phyloP scores from a whole-genome alignment of 2,888 invertebrate genomes.

The Lasius fuliginosus region DNA sequence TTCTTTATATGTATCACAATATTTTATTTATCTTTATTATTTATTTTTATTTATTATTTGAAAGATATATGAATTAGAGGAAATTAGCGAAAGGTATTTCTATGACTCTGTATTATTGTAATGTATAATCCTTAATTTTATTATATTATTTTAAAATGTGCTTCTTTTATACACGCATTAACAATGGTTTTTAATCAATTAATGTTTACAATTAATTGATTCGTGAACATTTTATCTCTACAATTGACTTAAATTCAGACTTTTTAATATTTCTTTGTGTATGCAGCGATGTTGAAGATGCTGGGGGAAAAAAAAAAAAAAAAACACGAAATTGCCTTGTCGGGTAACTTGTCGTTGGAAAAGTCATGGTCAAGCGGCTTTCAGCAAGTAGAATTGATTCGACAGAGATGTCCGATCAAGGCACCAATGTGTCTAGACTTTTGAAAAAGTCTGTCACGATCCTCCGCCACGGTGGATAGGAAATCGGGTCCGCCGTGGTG shows the following conservation, averaged over 20 bases:
- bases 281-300: not conserved
- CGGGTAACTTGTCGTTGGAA: not conserved
- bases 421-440: constrained; percentile 66
- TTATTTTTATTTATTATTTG: not conserved
- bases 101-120: not conserved
- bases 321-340: not conserved
- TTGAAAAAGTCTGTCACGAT: constrained; percentile 65
- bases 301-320: not conserved
- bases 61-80: not conserved
- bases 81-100: not conserved
- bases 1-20: not conserved
- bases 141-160: not conserved
- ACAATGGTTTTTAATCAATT: not conserved
- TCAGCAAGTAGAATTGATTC: not conserved
- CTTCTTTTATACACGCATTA: no score
- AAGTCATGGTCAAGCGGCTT: not conserved
- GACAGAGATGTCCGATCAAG: not conserved
- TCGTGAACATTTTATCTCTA: not conserved
- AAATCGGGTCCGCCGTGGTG: constrained; percentile 70
- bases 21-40: constrained; percentile 5
- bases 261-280: not conserved
- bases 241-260: not conserved
- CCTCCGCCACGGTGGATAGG: constrained; percentile 48
- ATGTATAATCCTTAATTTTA: not conserved
- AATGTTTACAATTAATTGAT: not conserved